Percentiles rank a stretch among this genome's conserved stretches.
These are phyloP conservation scores for Gymnogyps californianus DNA, from an alignment of 2,113 vertebrate species.

Conservation along the genomic window DNA sequence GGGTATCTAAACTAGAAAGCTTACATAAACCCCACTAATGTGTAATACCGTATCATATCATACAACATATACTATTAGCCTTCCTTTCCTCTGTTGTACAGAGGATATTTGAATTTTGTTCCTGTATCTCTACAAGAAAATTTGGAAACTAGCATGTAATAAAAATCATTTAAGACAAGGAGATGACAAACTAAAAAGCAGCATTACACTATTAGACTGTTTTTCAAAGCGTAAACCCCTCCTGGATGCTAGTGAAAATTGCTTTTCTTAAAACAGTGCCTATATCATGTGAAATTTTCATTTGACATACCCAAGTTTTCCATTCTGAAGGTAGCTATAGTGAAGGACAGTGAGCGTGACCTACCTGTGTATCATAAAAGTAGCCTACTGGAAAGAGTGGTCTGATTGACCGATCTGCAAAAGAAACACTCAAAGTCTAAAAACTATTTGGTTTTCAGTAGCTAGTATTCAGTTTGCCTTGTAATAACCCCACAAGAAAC, in stretches of 20 bases:
- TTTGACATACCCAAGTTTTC: neutral
- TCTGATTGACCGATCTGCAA: conserved; percentile 89
- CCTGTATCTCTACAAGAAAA: neutral
- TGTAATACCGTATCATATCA: rapidly evolving
- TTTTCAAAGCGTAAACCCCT: neutral
- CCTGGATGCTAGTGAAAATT: neutral
- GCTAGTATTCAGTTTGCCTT: neutral
- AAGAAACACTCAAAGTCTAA: neutral
- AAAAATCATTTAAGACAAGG: neutral
- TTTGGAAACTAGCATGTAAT: neutral
- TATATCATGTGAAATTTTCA: rapidly evolving
- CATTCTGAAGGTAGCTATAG: neutral
- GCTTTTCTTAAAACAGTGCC: neutral
- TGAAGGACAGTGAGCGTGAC: neutral
- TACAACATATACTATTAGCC: neutral
- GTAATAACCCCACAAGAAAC: neutral
- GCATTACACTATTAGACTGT: neutral
- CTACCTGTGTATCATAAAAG: conserved; percentile 97
- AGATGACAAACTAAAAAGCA: neutral
- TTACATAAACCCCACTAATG: neutral
- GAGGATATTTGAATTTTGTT: neutral
- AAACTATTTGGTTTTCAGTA: neutral
- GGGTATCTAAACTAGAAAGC: neutral
- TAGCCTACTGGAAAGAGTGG: conserved; percentile 94
- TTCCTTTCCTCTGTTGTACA: neutral